Base-by-base conservation (phyloP, 1,140 invertebrate species). In the Zaprionus vittiger region DNA sequence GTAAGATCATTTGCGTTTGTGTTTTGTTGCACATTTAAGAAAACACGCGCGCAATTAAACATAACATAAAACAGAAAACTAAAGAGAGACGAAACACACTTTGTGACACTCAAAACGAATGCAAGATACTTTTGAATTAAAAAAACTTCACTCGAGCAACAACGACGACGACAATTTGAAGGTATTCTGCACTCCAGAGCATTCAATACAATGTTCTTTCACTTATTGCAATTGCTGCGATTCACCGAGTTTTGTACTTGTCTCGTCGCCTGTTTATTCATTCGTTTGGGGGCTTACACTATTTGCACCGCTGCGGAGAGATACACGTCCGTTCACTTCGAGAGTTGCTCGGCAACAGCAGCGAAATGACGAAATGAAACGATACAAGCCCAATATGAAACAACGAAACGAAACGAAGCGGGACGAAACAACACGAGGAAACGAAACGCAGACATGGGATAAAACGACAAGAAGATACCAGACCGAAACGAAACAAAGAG, bases 261-360 rank as follows among this genome's bases (percentile, higher is more conserved):
- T 44, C 37, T 57, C 26, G 47, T n/a, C 54, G 67, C 31, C 61
- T 49, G 54, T 67, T 26, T 70, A 12, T 64, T 52, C 49, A 37
- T 54, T 59, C 59, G 66, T 47, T 75, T 61, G 44, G 11, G 41
- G 31, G 37, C 12, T 61, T 54, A 61, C 60, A 64, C 49, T 57
- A 38, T 54, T 55, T 26, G 37, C 38, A 52, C 60, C 68, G 68
- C 55, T 54, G 61, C 73, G 61, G 28, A 34, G 14, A 61, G 26
- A 54, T 12, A 65, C 68, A 76, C 73, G 73, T 76, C 73, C 73
- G 73, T 54, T 76, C 73, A 44, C 73, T 57, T 72, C 61, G 49
- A 76, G 61, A 71, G 73, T 76, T 76, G 73, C 73, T 75, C 73
- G 73, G 73, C 73, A 75, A 75, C 73, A 75, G 67, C 67, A 75